phyloP scores from a whole-genome alignment of 2,888 invertebrate species.

The Dascillus cervinus region DNA sequence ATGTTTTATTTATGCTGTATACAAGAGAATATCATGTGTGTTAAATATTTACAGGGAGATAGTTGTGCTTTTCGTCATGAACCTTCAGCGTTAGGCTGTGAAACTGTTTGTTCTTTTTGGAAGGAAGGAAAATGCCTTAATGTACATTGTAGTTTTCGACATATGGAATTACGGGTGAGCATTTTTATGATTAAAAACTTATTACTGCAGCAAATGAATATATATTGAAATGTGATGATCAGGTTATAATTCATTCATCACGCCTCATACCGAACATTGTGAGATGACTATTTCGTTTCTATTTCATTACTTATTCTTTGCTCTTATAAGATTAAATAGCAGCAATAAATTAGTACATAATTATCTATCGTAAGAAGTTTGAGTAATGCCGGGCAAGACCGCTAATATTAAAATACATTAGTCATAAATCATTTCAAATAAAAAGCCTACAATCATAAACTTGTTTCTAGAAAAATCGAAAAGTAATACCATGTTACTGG shows the following conservation, averaged over 20 bases:
- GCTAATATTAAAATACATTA: too few species aligned
- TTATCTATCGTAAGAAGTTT: too few species aligned
- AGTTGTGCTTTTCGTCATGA: conserved; percentile 79
- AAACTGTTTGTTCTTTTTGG: conserved; percentile 76
- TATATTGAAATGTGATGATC: too few species aligned
- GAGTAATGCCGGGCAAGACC: too few species aligned
- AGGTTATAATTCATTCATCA: too few species aligned
- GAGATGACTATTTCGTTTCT: too few species aligned
- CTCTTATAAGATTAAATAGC: too few species aligned
- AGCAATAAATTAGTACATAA: too few species aligned
- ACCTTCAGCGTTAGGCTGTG: conserved; percentile 73
- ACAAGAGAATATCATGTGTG: neutral
- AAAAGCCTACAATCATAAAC: too few species aligned
- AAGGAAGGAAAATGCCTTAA: conserved; percentile 73
- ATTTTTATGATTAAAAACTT: conserved; percentile 12
- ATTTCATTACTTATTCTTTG: too few species aligned
- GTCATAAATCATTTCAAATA: too few species aligned
- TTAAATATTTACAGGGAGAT: conserved; percentile 54
- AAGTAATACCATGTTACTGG: conserved; percentile 80
- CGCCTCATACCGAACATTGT: too few species aligned
- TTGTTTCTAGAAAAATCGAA: conserved; percentile 66
- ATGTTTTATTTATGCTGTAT: conserved; percentile 27
- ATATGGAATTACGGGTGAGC: conserved; percentile 74
- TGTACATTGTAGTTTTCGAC: conserved; percentile 71
- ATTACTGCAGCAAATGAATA: conserved; percentile 5